These are phyloP conservation scores for Coptodon bakossiorum DNA, from an alignment of 2,113 vertebrate species.

Conservation along the genomic window DNA sequence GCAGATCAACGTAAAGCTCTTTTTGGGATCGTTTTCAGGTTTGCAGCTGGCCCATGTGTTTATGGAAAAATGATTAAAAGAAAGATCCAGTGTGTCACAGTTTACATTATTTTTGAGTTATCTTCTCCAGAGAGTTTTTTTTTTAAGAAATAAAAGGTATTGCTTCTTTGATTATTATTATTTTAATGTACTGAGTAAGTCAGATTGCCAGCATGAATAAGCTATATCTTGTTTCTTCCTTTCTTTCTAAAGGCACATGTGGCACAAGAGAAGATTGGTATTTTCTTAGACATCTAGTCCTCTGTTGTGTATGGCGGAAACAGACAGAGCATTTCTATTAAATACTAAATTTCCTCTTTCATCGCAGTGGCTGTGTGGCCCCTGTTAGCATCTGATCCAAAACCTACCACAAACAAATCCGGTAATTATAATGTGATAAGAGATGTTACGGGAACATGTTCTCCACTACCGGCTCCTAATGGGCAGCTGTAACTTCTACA, in stretches of 20 bases:
- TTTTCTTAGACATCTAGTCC: neutral
- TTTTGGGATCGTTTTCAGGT: neutral
- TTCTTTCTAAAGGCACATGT: neutral
- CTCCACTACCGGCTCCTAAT: neutral
- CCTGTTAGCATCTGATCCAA: neutral
- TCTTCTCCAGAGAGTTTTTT: neutral
- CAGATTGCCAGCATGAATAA: neutral
- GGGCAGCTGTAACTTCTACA: constrained; percentile 11
- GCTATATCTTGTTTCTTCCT: neutral
- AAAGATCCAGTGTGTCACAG: neutral
- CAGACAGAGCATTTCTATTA: neutral
- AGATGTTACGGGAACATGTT: neutral
- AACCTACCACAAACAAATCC: neutral
- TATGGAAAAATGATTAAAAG: neutral
- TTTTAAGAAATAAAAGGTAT: neutral
- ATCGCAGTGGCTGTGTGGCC: neutral
- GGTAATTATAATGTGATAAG: neutral
- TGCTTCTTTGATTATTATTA: neutral
- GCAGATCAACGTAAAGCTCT: fast-evolving
- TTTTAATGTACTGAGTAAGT: neutral
- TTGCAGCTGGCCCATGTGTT: neutral
- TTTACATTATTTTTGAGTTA: neutral
- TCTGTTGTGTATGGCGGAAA: neutral
- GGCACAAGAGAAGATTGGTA: neutral
- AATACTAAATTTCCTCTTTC: neutral